Percentiles rank a stretch among this genome's conserved stretches.
These are phyloP conservation scores for Lasiommata megera DNA, from an alignment of 2,888 invertebrate genomes.

Conservation along the genomic window DNA sequence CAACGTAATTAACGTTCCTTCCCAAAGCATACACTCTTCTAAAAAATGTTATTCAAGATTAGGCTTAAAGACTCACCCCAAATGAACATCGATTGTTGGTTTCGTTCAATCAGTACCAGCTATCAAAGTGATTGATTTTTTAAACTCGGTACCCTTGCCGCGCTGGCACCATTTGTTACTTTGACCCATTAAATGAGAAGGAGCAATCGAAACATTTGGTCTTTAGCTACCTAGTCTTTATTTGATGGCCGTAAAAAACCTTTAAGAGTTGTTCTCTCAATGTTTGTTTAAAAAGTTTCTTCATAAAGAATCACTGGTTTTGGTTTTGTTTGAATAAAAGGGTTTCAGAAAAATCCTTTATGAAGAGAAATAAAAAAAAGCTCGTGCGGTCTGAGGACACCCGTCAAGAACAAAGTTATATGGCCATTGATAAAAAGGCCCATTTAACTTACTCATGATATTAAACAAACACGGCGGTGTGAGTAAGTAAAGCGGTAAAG, in stretches of 20 bases:
- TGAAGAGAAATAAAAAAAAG: no score
- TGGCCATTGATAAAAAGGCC: no score
- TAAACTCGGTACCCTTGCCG: slow-evolving; percentile 56
- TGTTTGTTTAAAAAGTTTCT: no score
- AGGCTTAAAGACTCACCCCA: slow-evolving; percentile 19
- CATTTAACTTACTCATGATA: no score
- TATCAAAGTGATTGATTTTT: slow-evolving; percentile 76
- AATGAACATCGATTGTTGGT: slow-evolving; percentile 44
- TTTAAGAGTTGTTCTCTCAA: background rate
- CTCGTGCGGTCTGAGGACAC: no score
- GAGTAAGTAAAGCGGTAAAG: no score
- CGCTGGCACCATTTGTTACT: slow-evolving; percentile 62
- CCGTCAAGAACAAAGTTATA: no score
- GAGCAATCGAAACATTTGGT: slow-evolving; percentile 20
- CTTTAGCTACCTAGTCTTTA: background rate
- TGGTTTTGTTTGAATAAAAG: background rate
- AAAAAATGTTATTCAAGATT: slow-evolving; percentile 24
- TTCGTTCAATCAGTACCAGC: slow-evolving; percentile 77
- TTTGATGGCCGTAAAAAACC: slow-evolving; percentile 5
- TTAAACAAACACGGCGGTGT: no score
- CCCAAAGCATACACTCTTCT: background rate
- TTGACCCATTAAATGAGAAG: slow-evolving; percentile 45
- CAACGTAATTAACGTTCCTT: background rate
- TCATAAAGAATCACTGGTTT: no score
- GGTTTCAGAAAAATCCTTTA: no score